Percentiles rank a stretch among this genome's conserved stretches.
These are phyloP conservation scores for Trididemnum clinides DNA, from an alignment of 23 tunicate species.

Conservation along the genomic window DNA sequence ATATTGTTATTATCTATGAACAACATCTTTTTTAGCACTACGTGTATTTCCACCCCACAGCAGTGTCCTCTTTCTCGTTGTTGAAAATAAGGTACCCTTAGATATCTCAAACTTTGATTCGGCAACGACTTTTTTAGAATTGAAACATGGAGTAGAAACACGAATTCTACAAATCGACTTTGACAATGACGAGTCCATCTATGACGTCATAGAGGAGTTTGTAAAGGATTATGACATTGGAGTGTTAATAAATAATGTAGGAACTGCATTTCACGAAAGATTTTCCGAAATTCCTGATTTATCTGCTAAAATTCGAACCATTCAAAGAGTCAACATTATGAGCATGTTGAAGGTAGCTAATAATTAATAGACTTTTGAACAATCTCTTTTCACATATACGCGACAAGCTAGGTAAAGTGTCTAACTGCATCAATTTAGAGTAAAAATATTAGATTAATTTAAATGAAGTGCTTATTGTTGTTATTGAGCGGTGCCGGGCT, in stretches of 20 bases:
- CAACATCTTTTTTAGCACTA: too few species aligned
- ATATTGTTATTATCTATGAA: too few species aligned
- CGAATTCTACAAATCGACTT: conserved; percentile 28
- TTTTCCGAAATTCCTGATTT: conserved; percentile 3
- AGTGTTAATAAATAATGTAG: conserved; percentile 50
- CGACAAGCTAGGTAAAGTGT: too few species aligned
- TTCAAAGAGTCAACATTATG: conserved; percentile 2
- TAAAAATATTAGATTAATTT: too few species aligned
- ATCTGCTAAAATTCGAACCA: background rate
- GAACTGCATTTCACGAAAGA: background rate
- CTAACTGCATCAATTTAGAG: too few species aligned
- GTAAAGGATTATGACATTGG: conserved; percentile 44
- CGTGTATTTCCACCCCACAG: too few species aligned
- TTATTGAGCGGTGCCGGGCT: too few species aligned
- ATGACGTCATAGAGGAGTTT: conserved; percentile 19
- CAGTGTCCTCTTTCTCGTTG: too few species aligned
- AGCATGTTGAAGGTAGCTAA: conserved; percentile 27
- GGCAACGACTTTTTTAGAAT: background rate
- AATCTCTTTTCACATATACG: too few species aligned
- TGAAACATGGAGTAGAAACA: background rate
- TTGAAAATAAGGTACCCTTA: too few species aligned
- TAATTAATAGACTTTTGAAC: too few species aligned
- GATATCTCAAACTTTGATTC: background rate
- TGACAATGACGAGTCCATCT: background rate
- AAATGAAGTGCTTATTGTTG: too few species aligned